phyloP scores from a whole-genome alignment of 2,797 vertebrate species.

The Poecilia picta region DNA sequence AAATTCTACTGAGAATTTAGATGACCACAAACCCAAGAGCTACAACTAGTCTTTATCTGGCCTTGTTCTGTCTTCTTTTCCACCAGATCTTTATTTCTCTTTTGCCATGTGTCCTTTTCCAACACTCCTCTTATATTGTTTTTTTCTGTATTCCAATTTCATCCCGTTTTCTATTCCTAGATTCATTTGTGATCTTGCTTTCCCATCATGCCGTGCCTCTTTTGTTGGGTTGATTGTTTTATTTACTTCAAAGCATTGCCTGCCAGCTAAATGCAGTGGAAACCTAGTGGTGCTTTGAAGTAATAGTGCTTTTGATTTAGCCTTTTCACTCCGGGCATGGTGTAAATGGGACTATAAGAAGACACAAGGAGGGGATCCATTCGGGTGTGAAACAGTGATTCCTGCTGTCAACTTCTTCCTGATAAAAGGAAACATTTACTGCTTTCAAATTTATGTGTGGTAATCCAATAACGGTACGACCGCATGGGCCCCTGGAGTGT shows the following conservation, averaged over 20 bases:
- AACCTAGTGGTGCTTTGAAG: conserved; percentile 73
- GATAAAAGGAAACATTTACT: conserved; percentile 55
- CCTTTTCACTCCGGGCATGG: conserved; percentile 64
- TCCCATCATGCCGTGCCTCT: conserved; percentile 51
- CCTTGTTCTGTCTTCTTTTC: conserved; percentile 63
- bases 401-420: conserved; percentile 53
- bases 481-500: conserved; percentile 43
- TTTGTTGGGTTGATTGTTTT: conserved; percentile 64
- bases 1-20: conserved; percentile 55
- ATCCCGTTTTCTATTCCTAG: conserved; percentile 53
- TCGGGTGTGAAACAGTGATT: conserved; percentile 55
- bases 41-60: conserved; percentile 53
- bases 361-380: conserved; percentile 74
- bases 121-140: conserved; percentile 40
- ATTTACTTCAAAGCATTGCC: conserved; percentile 77
- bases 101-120: conserved; percentile 58
- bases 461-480: conserved; percentile 61
- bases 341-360: conserved; percentile 73
- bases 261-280: conserved; percentile 60
- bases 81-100: conserved; percentile 44
- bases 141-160: conserved; percentile 51
- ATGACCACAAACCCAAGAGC: conserved; percentile 76
- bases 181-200: conserved; percentile 51
- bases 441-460: conserved; percentile 56
- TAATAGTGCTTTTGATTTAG: conserved; percentile 72